Percentiles rank a stretch among this genome's conserved stretches.
phyloP scores from a whole-genome alignment of 2,888 invertebrate species.

The Creontiades dilutus region DNA sequence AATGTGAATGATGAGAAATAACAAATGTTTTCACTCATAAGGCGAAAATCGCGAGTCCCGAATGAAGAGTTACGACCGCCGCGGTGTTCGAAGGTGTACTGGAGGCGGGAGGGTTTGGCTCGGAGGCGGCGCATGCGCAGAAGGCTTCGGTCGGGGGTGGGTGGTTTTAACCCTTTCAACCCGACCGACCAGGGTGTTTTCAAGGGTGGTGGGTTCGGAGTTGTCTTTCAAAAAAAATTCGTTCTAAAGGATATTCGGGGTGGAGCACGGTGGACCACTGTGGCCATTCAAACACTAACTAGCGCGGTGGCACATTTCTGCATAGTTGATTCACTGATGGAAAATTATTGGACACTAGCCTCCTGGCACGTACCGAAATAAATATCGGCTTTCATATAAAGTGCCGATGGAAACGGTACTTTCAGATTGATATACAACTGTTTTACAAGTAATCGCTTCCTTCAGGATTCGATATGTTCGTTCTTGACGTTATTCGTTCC shows the following conservation, averaged over 20 bases:
- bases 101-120: constrained; percentile 63
- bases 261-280: no score
- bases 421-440: no score
- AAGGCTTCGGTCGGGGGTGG: neutral
- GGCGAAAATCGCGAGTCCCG: constrained; percentile 37
- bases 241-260: neutral
- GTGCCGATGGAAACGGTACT: no score
- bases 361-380: no score
- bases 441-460: no score
- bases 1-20: neutral
- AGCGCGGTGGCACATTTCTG: no score
- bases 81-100: constrained; percentile 54
- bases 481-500: no score
- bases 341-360: no score
- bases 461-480: no score
- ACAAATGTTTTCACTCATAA: neutral
- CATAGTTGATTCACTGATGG: no score
- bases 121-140: constrained; percentile 63
- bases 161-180: constrained; percentile 53
- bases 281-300: no score
- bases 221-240: neutral
- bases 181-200: constrained; percentile 10
- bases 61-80: constrained; percentile 60
- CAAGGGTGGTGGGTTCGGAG: neutral
- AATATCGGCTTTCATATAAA: no score